Base-by-base conservation (phyloP, 2,888 invertebrate genomes). In the Synanthedon vespiformis region DNA sequence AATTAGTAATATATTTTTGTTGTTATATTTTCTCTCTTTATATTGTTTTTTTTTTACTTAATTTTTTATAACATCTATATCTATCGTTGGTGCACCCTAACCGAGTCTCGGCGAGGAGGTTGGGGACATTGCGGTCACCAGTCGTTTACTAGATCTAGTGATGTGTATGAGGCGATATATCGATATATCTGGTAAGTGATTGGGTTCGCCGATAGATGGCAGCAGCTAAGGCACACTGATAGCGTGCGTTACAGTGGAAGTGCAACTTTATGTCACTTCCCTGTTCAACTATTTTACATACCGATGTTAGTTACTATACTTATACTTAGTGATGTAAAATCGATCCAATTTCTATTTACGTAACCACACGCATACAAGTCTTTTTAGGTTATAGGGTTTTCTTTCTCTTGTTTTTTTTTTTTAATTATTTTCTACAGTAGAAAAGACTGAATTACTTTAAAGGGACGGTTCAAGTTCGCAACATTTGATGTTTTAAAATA, bases 211-310 rank as follows among this genome's bases (percentile, higher is more conserved):
- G 14, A 59, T 54, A 61, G 62, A 59, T 60, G 57, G 62, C 57
- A 58, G 55, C 72, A 69, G 68, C 72, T 72, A 72, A 70, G 74
- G 60, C 70, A 73, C 72, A 73, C 72, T 70, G 62, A 61, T 13
- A 5, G 50, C 50, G 55, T 14, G 44, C 44, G 52, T 55, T 51
- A 41, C 52, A 59, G 60, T 62, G 61, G 64, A 60, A 58, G 60
- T 54, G 63, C 65, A 65, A 71, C 34, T 63, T 68, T 72, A 76
- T 73, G 71, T 55, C 60, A 62, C 73, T 76, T 77, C 74, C 69
- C 70, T 72, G 77, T 71, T 64, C 58, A 61, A 72, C 77, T 86
- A 86, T 87, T 86, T 86, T 86, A 83, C 81, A 85, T 83, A 85
- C 85, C 76, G 80, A 85, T 78, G 81, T 84, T 83, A 86, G 85